Percentiles rank a stretch among this genome's conserved stretches.
Evolutionary conservation across 2,113 vertebrate genomes (phyloP).

Genomic region (Lamprotornis superbus): DNA sequence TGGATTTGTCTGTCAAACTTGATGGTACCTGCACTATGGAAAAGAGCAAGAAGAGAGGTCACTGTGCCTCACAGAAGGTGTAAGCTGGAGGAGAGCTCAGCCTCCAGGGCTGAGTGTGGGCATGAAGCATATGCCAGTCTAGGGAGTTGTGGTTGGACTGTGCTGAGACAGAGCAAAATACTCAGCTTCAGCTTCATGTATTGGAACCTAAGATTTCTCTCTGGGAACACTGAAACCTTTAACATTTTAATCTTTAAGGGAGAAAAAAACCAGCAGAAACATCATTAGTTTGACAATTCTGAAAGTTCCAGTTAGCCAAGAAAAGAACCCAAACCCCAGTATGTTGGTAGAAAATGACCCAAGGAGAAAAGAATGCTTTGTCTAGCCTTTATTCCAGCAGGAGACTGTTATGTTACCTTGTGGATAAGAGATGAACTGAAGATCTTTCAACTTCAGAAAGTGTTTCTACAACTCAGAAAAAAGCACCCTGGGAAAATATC

Average conservation of each 20-base stretch:
- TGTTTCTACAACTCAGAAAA: background rate
- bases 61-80: background rate
- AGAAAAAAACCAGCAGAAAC: background rate
- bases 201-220: background rate
- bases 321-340: background rate
- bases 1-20: background rate
- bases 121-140: background rate
- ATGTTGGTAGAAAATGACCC: background rate
- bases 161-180: background rate
- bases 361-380: background rate
- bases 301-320: background rate
- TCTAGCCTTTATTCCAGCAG: background rate
- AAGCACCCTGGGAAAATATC: background rate
- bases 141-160: background rate
- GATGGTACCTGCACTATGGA: background rate
- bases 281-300: background rate
- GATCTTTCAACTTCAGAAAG: background rate
- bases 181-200: background rate
- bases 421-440: background rate
- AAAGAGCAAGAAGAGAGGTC: background rate
- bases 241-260: background rate
- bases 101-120: background rate
- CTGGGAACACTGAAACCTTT: background rate
- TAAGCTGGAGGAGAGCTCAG: background rate
- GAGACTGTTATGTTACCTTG: background rate